These are phyloP conservation scores for Contarinia nasturtii DNA, from an alignment of 1,140 invertebrate genomes.

Conservation along the genomic window DNA sequence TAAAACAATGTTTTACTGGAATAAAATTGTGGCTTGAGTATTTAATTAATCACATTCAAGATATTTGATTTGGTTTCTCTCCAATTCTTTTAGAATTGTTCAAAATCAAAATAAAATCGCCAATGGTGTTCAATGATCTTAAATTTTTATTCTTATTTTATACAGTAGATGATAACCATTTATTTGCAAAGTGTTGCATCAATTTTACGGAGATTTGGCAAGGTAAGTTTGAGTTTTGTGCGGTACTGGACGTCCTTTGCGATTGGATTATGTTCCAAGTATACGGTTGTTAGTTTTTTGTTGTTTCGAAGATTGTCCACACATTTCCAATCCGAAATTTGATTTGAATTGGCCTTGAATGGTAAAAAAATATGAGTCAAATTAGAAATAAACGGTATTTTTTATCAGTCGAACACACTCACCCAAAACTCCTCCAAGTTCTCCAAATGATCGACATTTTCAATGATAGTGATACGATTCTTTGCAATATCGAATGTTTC, in stretches of 20 bases:
- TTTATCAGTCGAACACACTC: slow-evolving; percentile 16
- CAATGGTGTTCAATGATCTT: no score
- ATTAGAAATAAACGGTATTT: background rate
- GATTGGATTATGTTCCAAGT: slow-evolving; percentile 85
- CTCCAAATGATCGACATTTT: slow-evolving; percentile 56
- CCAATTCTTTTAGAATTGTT: no score
- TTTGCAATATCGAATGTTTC: slow-evolving; percentile 78
- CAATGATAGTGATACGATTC: slow-evolving; percentile 68
- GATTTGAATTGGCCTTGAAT: slow-evolving; percentile 81
- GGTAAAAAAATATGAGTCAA: slow-evolving; percentile 6
- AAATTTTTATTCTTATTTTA: no score
- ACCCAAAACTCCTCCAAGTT: slow-evolving; percentile 89
- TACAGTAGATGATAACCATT: no score
- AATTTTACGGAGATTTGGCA: slow-evolving; percentile 78
- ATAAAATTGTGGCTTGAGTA: no score
- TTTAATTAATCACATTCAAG: no score
- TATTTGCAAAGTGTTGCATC: slow-evolving; percentile 81
- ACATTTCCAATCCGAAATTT: slow-evolving; percentile 68
- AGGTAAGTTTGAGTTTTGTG: slow-evolving; percentile 71
- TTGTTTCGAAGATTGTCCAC: slow-evolving; percentile 56
- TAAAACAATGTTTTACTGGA: no score
- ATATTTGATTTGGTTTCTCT: no score
- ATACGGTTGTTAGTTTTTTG: slow-evolving; percentile 70
- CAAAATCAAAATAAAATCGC: no score
- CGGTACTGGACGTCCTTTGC: slow-evolving; percentile 70